Conservation (phyloP, 2,113 vertebrate species). For the Semnornis frantzii region DNA sequence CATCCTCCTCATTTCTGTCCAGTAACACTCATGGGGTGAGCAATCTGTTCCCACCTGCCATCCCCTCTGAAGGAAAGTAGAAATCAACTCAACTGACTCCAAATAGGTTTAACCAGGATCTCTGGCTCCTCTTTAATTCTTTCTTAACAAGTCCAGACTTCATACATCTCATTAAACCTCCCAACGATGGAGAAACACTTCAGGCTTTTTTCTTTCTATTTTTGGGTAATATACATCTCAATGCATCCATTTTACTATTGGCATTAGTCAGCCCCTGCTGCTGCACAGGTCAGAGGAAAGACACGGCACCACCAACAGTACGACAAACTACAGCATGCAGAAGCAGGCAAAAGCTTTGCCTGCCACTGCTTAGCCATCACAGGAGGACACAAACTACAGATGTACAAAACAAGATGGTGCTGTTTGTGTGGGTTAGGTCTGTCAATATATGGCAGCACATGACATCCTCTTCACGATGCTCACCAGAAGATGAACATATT, state of each 20-base stretch:
- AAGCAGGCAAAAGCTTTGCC: neutral
- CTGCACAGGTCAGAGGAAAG: neutral
- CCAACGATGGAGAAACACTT: neutral
- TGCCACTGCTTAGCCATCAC: neutral
- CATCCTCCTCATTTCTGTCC: neutral
- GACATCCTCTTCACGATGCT: neutral
- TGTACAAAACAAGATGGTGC: neutral
- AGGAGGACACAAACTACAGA: neutral
- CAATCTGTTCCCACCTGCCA: neutral
- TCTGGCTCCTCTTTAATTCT: neutral
- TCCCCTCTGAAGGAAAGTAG: neutral
- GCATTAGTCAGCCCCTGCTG: neutral
- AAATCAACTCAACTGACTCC: neutral
- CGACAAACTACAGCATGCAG: neutral
- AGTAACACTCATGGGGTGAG: neutral
- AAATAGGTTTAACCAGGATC: neutral
- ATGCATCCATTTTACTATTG: neutral
- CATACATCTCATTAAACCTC: neutral
- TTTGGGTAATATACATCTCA: neutral
- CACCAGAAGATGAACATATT: neutral
- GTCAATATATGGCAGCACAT: neutral
- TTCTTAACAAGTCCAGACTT: neutral
- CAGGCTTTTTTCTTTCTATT: neutral
- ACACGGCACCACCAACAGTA: accelerated
- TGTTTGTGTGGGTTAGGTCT: neutral